Percentiles rank a stretch among this genome's conserved stretches.
Evolutionary conservation across 1,140 invertebrate species (phyloP).

Genomic region (Muscidifurax raptorellus): DNA sequence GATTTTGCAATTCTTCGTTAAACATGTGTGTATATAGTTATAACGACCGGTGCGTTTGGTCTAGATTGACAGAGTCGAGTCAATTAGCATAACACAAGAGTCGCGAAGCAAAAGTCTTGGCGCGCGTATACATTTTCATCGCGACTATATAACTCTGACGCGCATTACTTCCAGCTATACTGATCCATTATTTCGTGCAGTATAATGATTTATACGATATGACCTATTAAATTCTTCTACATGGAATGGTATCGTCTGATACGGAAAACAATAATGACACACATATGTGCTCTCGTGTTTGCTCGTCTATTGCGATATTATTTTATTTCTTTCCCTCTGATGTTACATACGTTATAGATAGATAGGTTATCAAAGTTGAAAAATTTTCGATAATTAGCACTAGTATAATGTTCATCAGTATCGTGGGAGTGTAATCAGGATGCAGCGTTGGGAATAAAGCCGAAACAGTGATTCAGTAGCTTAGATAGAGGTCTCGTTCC

Average conservation of each 20-base stretch:
- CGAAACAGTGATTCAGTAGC: neutral
- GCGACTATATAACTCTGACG: neutral
- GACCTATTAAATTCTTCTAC: neutral
- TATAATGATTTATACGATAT: neutral
- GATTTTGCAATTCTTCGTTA: no score
- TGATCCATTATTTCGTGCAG: neutral
- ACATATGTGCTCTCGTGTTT: neutral
- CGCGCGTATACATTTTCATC: neutral
- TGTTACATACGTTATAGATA: no score
- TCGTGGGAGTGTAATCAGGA: neutral
- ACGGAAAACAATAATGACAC: neutral
- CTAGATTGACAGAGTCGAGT: no score
- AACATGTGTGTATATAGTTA: no score
- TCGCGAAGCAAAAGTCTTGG: no score
- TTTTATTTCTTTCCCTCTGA: no score
- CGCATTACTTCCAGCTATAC: neutral
- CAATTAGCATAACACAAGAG: no score
- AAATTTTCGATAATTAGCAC: neutral
- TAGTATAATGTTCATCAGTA: neutral
- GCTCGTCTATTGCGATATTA: no score
- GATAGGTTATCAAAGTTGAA: no score
- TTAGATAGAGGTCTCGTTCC: neutral
- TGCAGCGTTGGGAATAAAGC: neutral
- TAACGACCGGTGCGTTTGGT: no score
- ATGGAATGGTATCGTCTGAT: neutral